Evolutionary conservation across 2,113 vertebrate genomes (phyloP), one percentile per base, ranked within the genome.

Genomic region (Saguinus imperator): DNA sequence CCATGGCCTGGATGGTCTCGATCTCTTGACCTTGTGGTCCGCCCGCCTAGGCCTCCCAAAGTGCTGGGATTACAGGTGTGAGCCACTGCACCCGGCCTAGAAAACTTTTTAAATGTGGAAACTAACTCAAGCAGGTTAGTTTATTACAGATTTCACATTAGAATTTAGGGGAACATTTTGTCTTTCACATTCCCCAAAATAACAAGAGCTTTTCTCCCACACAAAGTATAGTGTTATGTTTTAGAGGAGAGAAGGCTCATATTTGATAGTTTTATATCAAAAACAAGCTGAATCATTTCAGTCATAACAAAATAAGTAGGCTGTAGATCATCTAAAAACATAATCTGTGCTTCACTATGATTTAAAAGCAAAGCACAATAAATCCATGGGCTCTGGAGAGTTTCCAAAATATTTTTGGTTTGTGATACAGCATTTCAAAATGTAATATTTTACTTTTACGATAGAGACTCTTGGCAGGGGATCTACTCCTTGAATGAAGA

Each of bases 401-500:
- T n/a, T 93, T 94, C 97, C 93, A 93, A 94, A 90, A 79, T 89
- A 88, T 66, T 96, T 97, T 21, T 91, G 70, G 79, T 97, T 94
- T 97, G 52, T 52, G 73, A 85, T 84, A 82, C 6, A 97, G 90
- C 70, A 82, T 94, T 98, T 97, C 94, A 94, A 97, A 97, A 79
- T 85, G 55, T 83, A 87, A 79, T 87, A 76, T 80, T 94, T 87
- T 57, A 80, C 61, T 96, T 96, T 89, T 50, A 94, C 29, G 93
- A 61, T 50, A 92, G 87, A 93, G 64, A 35, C 25, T 84, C 90
- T 86, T 40, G 55, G 87, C 79, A 90, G 16, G 23, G 89, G 50
- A 68, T 66, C 76, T 55, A 35, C 11, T 61, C 40, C 75, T 27
- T 66, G 50, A 48, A 86, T 29, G 45, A 94, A 93, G 89, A 84